Evolutionary conservation across 2,113 vertebrate genomes (phyloP), one percentile per base, ranked within the genome.

Genomic region (Mormoops blainvillei): DNA sequence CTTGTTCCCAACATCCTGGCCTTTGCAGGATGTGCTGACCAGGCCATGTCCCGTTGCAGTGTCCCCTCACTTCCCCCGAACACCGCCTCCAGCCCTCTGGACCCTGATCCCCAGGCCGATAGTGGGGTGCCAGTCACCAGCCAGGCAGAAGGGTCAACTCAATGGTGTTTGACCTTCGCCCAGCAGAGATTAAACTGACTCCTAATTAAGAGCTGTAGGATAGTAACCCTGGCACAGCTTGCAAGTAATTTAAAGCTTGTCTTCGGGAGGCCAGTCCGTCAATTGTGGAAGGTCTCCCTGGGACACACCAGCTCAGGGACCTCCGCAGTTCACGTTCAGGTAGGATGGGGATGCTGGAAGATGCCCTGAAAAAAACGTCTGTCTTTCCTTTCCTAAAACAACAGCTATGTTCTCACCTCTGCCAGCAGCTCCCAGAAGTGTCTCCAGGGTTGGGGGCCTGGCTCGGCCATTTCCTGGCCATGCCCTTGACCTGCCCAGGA

Each of bases 151-250:
- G 95, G 97, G 97, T 97, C 97, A 97, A 48, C 97, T 97, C 54
- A 86, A 4, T 71, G 86, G 85, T 68, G 61, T 89, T 97, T 98
- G 98, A 98, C 98, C 98, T 98, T 96, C 95, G 86, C 97, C 97
- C 98, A 87, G 52, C 87, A 76, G 95, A 97, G 95, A 97, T 96
- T 96, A 97, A 97, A 98, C 95, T 78, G 94, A 97, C 97, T 98
- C 73, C 98, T 97, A 98, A 98, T 98, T 97, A 97, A 97, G 96
- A 97, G 97, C 94, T 87, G 88, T 93, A 91, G 97, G 96, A 94
- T 63, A 92, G 92, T 88, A 89, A 93, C 98, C 84, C 94, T 97
- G 94, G 92, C 97, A 97, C 93, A 71, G 91, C 76, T 97, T 95
- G 95, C 96, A 94, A 96, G 95, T 94, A 73, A 98, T 97, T 97